Conservation (phyloP, 1,140 invertebrate species). For the Stegodyphus mimosarum region DNA sequence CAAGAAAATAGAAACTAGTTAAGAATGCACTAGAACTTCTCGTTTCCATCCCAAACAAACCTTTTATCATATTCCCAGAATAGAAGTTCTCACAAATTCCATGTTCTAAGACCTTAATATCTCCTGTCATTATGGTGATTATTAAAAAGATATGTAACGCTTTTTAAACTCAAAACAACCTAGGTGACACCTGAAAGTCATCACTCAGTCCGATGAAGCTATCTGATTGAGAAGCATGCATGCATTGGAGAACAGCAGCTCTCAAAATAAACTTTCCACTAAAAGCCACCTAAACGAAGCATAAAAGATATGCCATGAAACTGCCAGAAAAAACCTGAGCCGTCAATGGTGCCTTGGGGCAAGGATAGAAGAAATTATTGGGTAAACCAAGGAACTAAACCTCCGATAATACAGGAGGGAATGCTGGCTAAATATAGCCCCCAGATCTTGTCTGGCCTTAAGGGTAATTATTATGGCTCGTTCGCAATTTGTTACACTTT, state of each 20-base stretch:
- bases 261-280: not conserved
- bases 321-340: no score
- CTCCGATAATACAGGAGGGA: slow-evolving; percentile 10
- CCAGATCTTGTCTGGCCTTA: not conserved
- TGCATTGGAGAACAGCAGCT: not conserved
- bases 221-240: not conserved
- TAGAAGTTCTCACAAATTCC: not conserved
- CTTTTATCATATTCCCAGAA: not conserved
- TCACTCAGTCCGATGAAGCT: not conserved
- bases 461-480: slow-evolving; percentile 8
- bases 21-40: no score
- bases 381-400: not conserved
- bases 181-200: not conserved
- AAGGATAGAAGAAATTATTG: not conserved
- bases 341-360: no score
- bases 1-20: no score
- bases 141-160: no score
- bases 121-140: not conserved
- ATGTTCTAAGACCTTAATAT: not conserved
- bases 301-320: no score
- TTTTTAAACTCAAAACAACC: not conserved
- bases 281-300: not conserved
- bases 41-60: not conserved
- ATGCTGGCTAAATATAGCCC: slow-evolving; percentile 10
- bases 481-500: slow-evolving; percentile 22